Evolutionary conservation across 2,113 vertebrate genomes (phyloP).

Genomic region (Xyliphius kryptos): DNA sequence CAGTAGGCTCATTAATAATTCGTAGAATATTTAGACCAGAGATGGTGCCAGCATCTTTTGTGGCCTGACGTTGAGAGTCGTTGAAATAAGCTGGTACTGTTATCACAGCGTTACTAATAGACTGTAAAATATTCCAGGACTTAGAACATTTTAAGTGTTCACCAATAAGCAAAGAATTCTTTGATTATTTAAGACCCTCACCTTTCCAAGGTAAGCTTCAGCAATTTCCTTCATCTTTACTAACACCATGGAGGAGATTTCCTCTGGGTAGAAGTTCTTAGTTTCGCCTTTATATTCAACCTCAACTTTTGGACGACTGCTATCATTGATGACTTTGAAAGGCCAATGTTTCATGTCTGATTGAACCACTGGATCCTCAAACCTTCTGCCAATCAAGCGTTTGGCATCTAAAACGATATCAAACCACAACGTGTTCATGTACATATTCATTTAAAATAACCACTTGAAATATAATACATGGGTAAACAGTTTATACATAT

Average conservation of each 20-base stretch:
- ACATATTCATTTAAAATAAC: too few relatives aligned
- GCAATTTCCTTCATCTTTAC: conserved; percentile 74
- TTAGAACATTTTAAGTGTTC: too few relatives aligned
- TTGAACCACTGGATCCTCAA: conserved; percentile 68
- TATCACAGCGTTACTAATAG: conserved; percentile 66
- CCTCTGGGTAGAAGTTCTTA: conserved; percentile 67
- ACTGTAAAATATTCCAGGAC: too few relatives aligned
- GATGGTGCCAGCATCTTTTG: conserved; percentile 70
- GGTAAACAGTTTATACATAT: too few relatives aligned
- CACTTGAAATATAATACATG: too few relatives aligned
- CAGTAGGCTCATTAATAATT: conserved; percentile 73
- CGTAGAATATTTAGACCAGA: conserved; percentile 69
- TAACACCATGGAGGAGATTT: conserved; percentile 72
- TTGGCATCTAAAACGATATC: conserved; percentile 70
- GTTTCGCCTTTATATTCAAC: conserved; percentile 71
- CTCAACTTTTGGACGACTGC: conserved; percentile 65
- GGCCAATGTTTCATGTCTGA: conserved; percentile 78
- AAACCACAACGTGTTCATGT: not conserved
- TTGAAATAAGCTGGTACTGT: conserved; percentile 74
- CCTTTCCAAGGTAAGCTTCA: conserved; percentile 72
- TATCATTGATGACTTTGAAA: conserved; percentile 65
- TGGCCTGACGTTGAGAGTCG: conserved; percentile 70
- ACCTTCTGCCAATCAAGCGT: conserved; percentile 67
- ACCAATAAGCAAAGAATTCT: too few relatives aligned
- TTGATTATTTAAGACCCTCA: too few relatives aligned